Conservation (phyloP, 2,888 invertebrate species). For the Cylloceria caligata region DNA sequence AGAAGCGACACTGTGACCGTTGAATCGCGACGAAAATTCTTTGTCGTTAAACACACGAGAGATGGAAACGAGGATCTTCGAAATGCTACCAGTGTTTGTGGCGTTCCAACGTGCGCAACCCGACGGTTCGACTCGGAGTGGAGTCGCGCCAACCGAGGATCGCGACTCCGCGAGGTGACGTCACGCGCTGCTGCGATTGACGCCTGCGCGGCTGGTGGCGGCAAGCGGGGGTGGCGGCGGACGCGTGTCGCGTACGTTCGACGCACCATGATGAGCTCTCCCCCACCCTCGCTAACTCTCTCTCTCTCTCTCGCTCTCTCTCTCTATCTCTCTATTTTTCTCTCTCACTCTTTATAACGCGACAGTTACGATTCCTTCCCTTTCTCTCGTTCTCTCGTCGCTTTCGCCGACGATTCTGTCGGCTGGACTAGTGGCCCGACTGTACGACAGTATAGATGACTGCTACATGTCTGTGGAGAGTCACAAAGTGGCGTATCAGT, state of each 20-base stretch:
- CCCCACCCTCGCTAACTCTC: conserved; percentile 32
- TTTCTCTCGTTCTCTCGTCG: conserved; percentile 22
- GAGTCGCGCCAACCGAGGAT: conserved; percentile 68
- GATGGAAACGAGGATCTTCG: neutral
- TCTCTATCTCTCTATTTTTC: conserved; percentile 21
- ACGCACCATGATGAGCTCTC: neutral
- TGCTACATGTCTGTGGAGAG: conserved; percentile 50
- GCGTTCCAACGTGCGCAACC: conserved; percentile 72
- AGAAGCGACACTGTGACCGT: neutral
- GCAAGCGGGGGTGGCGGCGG: conserved; percentile 41
- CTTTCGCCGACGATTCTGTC: conserved; percentile 33
- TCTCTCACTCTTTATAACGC: conserved; percentile 24
- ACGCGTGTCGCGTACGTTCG: conserved; percentile 39
- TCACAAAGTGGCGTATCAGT: conserved; percentile 66
- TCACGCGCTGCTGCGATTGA: conserved; percentile 53
- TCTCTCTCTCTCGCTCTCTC: conserved; percentile 27
- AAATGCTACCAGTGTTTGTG: conserved; percentile 22
- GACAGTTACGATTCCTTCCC: neutral
- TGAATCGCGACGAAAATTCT: conserved; percentile 13
- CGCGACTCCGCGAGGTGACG: conserved; percentile 67
- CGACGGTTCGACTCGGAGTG: conserved; percentile 79
- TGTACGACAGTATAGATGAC: conserved; percentile 42
- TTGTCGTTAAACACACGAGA: conserved; percentile 15
- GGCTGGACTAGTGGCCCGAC: conserved; percentile 49
- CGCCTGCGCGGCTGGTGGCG: conserved; percentile 62